phyloP scores from a whole-genome alignment of 2,113 vertebrate species.

The Edolisoma coerulescens region DNA sequence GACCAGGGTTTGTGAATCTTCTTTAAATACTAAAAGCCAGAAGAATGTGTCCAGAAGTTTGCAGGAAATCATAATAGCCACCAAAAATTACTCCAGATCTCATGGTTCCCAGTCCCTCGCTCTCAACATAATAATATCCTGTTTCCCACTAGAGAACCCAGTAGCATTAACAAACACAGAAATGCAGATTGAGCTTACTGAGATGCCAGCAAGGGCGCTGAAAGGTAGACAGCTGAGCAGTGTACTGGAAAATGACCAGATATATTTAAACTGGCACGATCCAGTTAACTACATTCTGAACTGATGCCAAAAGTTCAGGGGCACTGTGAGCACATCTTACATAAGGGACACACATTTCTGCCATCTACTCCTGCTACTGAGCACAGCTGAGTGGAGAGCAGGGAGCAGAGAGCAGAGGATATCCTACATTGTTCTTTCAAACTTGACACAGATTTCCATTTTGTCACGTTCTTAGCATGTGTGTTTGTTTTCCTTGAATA shows the following conservation, averaged over 20 bases:
- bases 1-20: neutral
- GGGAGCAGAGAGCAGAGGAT: slow-evolving; percentile 18
- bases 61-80: neutral
- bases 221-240: slow-evolving; percentile 59
- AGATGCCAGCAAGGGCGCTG: slow-evolving; percentile 33
- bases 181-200: slow-evolving; percentile 13
- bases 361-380: neutral
- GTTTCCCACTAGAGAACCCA: neutral
- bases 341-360: neutral
- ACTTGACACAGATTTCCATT: slow-evolving; percentile 34
- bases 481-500: slow-evolving; percentile 57
- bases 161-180: neutral
- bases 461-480: slow-evolving; percentile 39
- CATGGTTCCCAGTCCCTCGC: neutral
- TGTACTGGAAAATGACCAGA: slow-evolving; percentile 47
- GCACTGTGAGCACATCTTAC: neutral
- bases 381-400: neutral
- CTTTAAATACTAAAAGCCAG: neutral
- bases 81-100: neutral
- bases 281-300: slow-evolving; percentile 30
- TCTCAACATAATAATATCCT: neutral
- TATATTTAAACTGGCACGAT: slow-evolving; percentile 51
- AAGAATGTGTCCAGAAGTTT: neutral
- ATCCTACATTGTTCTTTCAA: slow-evolving; percentile 23
- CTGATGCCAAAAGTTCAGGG: slow-evolving; percentile 34